Evolutionary conservation across 2,797 vertebrate genomes (phyloP).

Genomic region (Microcaecilia unicolor): DNA sequence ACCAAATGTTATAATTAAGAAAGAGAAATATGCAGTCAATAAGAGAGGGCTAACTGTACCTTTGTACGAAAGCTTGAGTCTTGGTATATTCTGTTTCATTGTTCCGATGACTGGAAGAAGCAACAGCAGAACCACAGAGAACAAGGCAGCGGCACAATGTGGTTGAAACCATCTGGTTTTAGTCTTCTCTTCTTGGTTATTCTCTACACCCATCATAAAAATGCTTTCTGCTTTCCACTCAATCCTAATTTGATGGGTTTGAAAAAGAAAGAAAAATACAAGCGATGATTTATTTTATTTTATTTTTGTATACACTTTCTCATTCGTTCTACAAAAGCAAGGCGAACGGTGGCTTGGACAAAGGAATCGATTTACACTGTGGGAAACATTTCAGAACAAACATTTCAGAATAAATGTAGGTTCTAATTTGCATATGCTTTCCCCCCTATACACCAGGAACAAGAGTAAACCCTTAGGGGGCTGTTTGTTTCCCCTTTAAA

Average conservation of each 20-base stretch:
- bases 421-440: no score
- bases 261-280: conserved; percentile 26
- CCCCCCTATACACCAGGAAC: no score
- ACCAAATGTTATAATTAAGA: conserved; percentile 13
- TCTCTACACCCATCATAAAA: conserved; percentile 25
- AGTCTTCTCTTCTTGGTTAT: conserved; percentile 24
- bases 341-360: no score
- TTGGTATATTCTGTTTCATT: conserved; percentile 79
- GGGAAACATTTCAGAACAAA: no score
- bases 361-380: no score
- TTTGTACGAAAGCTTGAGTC: conserved; percentile 84
- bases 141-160: conserved; percentile 39
- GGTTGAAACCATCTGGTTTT: conserved; percentile 42
- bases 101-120: conserved; percentile 59
- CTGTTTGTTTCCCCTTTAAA: no score
- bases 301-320: no score
- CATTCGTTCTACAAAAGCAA: no score
- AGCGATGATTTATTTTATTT: no score
- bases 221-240: conserved; percentile 7
- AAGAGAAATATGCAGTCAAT: not conserved
- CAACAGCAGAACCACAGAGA: conserved; percentile 58
- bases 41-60: conserved; percentile 58
- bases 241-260: conserved; percentile 30
- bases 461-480: no score
- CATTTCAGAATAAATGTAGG: no score